Evolutionary conservation across 2,797 vertebrate species (phyloP).

Genomic region (Crax fasciolata): DNA sequence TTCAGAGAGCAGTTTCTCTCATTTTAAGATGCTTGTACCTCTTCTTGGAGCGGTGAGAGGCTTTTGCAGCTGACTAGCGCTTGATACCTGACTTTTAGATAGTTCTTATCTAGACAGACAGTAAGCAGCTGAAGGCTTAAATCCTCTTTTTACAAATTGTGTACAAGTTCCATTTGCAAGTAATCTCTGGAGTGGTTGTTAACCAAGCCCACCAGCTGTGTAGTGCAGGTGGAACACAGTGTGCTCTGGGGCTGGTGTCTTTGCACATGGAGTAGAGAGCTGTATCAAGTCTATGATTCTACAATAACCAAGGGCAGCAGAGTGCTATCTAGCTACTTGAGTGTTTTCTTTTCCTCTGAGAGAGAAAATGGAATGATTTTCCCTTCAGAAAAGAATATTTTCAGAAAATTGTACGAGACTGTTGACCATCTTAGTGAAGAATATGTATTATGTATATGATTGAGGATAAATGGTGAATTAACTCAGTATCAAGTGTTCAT

Average conservation of each 20-base stretch:
- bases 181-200: not conserved
- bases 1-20: not conserved
- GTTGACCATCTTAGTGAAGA: not conserved
- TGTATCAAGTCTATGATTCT: not conserved
- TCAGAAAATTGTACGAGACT: not conserved
- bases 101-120: not conserved
- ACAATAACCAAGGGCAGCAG: not conserved
- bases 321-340: not conserved
- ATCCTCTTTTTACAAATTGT: not conserved
- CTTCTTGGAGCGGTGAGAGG: not conserved
- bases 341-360: not conserved
- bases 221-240: not conserved
- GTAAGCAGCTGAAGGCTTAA: not conserved
- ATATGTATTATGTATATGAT: not conserved
- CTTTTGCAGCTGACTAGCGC: not conserved
- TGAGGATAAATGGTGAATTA: not conserved
- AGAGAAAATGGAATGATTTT: not conserved
- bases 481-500: not conserved
- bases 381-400: not conserved
- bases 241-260: not conserved
- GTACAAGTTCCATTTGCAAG: not conserved
- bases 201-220: not conserved
- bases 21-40: not conserved
- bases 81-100: not conserved
- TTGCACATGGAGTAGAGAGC: not conserved